Base-by-base conservation (phyloP, 2,113 vertebrate genomes). In the Egretta garzetta region DNA sequence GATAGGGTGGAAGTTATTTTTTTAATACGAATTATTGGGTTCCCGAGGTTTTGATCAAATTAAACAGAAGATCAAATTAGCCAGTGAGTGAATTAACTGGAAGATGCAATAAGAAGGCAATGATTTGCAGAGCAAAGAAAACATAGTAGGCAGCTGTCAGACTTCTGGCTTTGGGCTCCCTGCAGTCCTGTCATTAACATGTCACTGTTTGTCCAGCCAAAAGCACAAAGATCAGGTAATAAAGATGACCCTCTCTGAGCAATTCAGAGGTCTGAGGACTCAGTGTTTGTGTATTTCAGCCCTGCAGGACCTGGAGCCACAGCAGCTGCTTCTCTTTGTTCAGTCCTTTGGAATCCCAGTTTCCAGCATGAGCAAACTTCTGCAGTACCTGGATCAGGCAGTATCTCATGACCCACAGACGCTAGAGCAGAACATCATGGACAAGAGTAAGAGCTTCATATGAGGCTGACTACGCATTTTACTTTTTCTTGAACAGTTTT, bases 271-370 rank as follows among this genome's bases (percentile, higher is more conserved):
- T 85, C 62, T 88, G 86, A 84, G 55, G 19, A 64, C 10, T 86
- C 27, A 0, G 1, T 8, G 33, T 73, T 88, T 22, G 8, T 82
- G 6, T 35, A 7, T 92, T 76, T 11, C 96, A 99, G 99, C 99
- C 45, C 93, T 99, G 74, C 99, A 99, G 94, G 99, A 99, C 93
- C 98, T 99, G 82, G 99, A 99, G 88, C 99, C 99, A 0, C 99
- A 99, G 96, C 99, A 99, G 98, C 97, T 99, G 96, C 98, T 99
- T 92, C 98, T 99, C 50, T 99, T 99, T 21, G 99, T 99, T 32
- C 99, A 99, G 96, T 99, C 99, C 28, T 99, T 99, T 17, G 99
- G 99, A 55, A 99, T 99, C 92, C 99, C 99, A 0, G 99, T 99
- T 37, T 99, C 99, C 97, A 99, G 99, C 97, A 99, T 99, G 99